A percentile compares a stretch with the other conserved stretches of the same genome.
These are phyloP conservation scores for Dione vanillae DNA, from an alignment of 2,888 invertebrate species.

Conservation along the genomic window DNA sequence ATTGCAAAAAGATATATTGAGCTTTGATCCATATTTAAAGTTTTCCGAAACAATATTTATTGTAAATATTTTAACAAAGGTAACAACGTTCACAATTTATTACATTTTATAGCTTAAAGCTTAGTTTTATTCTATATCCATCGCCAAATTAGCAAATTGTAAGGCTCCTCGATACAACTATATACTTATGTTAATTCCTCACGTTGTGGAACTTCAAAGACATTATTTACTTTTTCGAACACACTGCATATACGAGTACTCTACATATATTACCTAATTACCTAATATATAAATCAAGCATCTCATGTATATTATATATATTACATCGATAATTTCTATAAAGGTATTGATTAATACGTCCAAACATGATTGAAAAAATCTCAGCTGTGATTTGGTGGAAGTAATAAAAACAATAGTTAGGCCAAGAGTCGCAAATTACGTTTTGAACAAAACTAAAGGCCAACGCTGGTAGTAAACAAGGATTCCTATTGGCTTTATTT, in stretches of 20 bases:
- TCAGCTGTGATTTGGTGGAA: slow-evolving; percentile 41
- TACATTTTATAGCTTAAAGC: not conserved
- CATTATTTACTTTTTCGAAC: not conserved
- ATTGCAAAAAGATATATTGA: not conserved
- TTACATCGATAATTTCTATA: slow-evolving; percentile 13
- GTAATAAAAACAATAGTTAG: slow-evolving; percentile 56
- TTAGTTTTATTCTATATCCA: not conserved
- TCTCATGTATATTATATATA: no score
- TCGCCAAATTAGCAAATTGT: not conserved
- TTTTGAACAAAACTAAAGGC: slow-evolving; percentile 66
- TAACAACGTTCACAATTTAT: not conserved
- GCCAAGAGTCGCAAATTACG: slow-evolving; percentile 58
- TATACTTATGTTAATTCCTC: not conserved
- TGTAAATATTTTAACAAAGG: not conserved
- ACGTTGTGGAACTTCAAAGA: not conserved
- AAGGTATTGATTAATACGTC: slow-evolving; percentile 20
- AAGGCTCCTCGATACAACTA: not conserved
- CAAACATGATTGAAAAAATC: slow-evolving; percentile 33
- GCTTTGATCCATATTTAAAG: not conserved
- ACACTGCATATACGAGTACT: no score
- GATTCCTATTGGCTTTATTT: slow-evolving; percentile 74
- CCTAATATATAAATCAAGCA: not conserved
- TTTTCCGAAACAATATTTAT: not conserved
- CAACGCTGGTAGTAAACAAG: slow-evolving; percentile 74
- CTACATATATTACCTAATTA: not conserved